Evolutionary conservation across 1,140 invertebrate species (phyloP), one percentile per base, ranked within the genome.

Genomic region (Brachionus plicatilis): DNA sequence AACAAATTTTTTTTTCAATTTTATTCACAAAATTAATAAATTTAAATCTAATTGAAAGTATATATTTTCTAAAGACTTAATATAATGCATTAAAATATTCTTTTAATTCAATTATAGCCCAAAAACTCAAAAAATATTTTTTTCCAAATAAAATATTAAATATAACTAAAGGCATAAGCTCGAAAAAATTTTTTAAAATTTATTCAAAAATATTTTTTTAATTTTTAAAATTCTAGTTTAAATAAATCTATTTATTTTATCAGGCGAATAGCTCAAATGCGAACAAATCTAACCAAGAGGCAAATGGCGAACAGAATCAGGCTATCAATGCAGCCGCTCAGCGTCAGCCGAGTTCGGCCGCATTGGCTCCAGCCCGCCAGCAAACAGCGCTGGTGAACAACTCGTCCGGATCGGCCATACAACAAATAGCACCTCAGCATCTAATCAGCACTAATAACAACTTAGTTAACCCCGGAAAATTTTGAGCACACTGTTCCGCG

Each of bases 401-500:
- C 20, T 76, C 72, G n/a, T 76, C 72, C 43, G 72, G 72, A 11
- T 76, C 72, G 12, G 72, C 72, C 43, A 76, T 76, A 37, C 72
- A 76, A 76, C 72, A 76, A 76, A 20, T 76, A 76, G 9, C 43
- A 50, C 72, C 72, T 76, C 72, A 76, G 47, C 72, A 76, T 76
- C 72, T 76, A 76, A 76, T 47, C 72, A 47, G 47, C 20, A 76
- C 20, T 17, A 76, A 29, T 45, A 76, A 50, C 53, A 76, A 76
- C 43, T 53, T 76, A 76, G 27, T 76, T 76, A 76, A 76, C 50
- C 17, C 72, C 8, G 72, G 72, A 27, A 76, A 76, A 76, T 76
- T 76, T 27, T 76, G 50, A 76, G 12, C 20, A 53, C n/a, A 43
- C 12, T 41, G 68, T 72, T 72, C 68, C 68, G 68, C 68, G 41